Evolutionary conservation across 2,113 vertebrate genomes (phyloP).

Genomic region (Terrapene triunguis): DNA sequence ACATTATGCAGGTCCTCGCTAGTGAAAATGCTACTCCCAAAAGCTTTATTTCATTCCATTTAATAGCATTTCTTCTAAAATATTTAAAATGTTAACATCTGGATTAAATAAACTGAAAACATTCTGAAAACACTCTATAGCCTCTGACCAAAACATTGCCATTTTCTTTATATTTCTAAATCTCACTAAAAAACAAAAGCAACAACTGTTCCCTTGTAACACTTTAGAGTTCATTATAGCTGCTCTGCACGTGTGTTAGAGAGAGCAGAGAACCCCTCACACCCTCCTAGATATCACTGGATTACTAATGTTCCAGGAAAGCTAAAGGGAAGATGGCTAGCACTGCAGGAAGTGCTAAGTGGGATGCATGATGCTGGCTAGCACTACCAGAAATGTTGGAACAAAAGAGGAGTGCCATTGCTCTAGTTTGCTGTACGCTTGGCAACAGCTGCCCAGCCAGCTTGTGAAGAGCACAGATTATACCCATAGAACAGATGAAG

Average conservation of each 20-base stretch:
- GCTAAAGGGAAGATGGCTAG: not conserved
- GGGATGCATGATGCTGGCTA: not conserved
- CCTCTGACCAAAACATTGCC: not conserved
- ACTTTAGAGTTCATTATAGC: not conserved
- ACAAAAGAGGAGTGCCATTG: not conserved
- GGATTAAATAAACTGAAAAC: not conserved
- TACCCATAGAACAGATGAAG: not conserved
- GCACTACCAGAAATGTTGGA: conserved; percentile 8
- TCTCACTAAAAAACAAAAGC: too few species aligned
- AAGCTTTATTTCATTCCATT: too few species aligned
- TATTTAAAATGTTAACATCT: too few species aligned
- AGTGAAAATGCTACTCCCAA: too few species aligned
- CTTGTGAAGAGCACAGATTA: not conserved
- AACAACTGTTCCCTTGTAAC: not conserved
- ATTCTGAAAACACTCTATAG: not conserved
- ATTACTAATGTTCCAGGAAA: not conserved
- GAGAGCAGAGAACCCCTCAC: too few species aligned
- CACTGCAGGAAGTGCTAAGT: not conserved
- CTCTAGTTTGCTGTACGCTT: not conserved
- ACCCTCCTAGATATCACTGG: not conserved
- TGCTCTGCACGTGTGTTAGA: not conserved
- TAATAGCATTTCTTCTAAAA: too few species aligned
- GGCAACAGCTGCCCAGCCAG: not conserved
- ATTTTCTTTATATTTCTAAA: not conserved
- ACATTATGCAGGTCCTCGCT: too few species aligned